A percentile compares a stretch with the other conserved stretches of the same genome.
Evolutionary conservation across 2,888 invertebrate species (phyloP).

Genomic region (Salticus scenicus): DNA sequence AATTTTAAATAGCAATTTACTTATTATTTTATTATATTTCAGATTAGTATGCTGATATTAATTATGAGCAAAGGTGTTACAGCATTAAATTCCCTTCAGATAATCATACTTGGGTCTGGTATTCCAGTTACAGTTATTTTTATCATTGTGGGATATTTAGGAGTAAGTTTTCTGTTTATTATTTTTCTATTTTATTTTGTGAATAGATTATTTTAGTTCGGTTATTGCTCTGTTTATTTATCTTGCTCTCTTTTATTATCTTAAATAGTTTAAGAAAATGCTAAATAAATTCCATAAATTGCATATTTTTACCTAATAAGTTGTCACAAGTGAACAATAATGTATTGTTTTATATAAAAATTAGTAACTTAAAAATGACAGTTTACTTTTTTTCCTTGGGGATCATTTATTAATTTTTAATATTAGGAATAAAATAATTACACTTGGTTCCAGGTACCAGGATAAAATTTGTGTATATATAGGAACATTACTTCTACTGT

Average conservation of each 20-base stretch:
- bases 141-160: conserved; percentile 73
- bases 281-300: too few species aligned
- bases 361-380: too few species aligned
- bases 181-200: background rate
- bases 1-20: background rate
- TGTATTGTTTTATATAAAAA: too few species aligned
- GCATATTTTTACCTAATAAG: too few species aligned
- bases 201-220: background rate
- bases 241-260: conserved; percentile 8
- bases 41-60: conserved; percentile 61
- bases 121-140: conserved; percentile 72
- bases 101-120: conserved; percentile 73
- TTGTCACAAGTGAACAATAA: too few species aligned
- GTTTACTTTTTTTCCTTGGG: too few species aligned
- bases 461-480: too few species aligned
- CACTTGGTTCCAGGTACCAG: too few species aligned
- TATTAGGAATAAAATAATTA: too few species aligned
- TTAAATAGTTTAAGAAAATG: too few species aligned
- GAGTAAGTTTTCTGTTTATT: conserved; percentile 72
- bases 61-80: conserved; percentile 53
- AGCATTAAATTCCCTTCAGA: conserved; percentile 67
- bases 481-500: too few species aligned
- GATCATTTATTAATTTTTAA: too few species aligned
- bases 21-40: background rate
- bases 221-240: background rate